phyloP scores from a whole-genome alignment of 2,888 invertebrate species.

The Gymnocheta viridis region DNA sequence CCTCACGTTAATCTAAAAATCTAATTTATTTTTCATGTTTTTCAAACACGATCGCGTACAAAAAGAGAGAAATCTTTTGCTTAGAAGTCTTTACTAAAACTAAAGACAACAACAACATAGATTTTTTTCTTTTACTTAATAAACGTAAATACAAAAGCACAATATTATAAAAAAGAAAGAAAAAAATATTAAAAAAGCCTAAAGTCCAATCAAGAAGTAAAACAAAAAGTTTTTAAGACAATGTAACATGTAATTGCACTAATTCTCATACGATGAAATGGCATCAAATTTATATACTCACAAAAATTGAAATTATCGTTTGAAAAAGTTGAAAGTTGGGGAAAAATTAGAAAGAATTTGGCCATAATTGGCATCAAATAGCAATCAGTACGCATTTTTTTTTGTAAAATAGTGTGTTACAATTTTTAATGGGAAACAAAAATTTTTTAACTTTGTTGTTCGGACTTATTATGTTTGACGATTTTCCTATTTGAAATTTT shows the following conservation, averaged over 20 bases:
- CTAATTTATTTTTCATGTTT: slow-evolving; percentile 72
- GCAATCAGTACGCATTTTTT: not conserved
- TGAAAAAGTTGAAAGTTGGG: slow-evolving; percentile 8
- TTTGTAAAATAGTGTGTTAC: not conserved
- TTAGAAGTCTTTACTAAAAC: slow-evolving; percentile 33
- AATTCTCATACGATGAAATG: slow-evolving; percentile 70
- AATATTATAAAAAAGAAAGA: not conserved
- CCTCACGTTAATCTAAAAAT: slow-evolving; percentile 70
- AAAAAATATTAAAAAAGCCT: slow-evolving; percentile 48
- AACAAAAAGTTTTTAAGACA: slow-evolving; percentile 57
- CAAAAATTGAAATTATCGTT: slow-evolving; percentile 51
- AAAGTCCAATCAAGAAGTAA: slow-evolving; percentile 52
- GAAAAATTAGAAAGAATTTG: not conserved
- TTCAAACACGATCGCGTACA: slow-evolving; percentile 64
- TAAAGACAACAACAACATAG: slow-evolving; percentile 30
- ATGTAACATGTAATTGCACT: slow-evolving; percentile 69
- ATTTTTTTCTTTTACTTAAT: slow-evolving; percentile 51
- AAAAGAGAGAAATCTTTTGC: slow-evolving; percentile 53
- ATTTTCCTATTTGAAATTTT: too few species aligned
- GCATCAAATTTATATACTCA: slow-evolving; percentile 65
- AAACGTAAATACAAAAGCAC: slow-evolving; percentile 69
- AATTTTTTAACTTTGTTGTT: too few species aligned
- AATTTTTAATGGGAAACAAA: not conserved
- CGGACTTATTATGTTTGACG: too few species aligned
- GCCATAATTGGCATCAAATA: not conserved